These are phyloP conservation scores for Nematostella vectensis DNA, from an alignment of 92 coral and sea anemone genomes.

Conservation along the genomic window DNA sequence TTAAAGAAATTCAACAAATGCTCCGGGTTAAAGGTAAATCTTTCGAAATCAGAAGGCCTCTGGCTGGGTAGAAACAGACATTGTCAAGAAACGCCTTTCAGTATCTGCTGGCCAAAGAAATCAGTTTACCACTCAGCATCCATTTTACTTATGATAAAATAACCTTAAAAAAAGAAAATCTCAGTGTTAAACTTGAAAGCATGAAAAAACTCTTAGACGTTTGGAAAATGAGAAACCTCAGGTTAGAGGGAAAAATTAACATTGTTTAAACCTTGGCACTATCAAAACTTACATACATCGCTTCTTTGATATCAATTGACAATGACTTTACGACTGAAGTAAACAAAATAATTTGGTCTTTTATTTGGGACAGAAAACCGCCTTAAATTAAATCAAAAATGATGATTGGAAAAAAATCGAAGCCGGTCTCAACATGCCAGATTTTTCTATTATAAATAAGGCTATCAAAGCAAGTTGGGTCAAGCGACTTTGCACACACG, in stretches of 20 bases:
- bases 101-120: background rate
- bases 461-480: too few species aligned
- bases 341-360: background rate
- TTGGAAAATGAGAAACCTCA: background rate
- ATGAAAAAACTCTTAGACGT: background rate
- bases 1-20: background rate
- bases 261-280: background rate
- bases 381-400: too few species aligned
- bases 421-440: too few species aligned
- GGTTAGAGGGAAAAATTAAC: background rate
- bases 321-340: background rate
- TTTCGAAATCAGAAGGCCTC: background rate
- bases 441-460: too few species aligned
- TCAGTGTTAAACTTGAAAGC: background rate
- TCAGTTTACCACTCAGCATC: background rate
- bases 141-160: background rate
- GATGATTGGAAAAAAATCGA: too few species aligned
- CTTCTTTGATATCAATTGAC: background rate
- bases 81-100: background rate
- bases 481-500: too few species aligned
- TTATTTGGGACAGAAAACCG: background rate
- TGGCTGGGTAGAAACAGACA: background rate
- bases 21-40: background rate
- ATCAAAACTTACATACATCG: background rate
- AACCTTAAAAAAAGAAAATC: background rate